Percentiles rank a stretch among this genome's conserved stretches.
phyloP scores from a whole-genome alignment of 1,140 invertebrate species.

The Drosophila miranda region DNA sequence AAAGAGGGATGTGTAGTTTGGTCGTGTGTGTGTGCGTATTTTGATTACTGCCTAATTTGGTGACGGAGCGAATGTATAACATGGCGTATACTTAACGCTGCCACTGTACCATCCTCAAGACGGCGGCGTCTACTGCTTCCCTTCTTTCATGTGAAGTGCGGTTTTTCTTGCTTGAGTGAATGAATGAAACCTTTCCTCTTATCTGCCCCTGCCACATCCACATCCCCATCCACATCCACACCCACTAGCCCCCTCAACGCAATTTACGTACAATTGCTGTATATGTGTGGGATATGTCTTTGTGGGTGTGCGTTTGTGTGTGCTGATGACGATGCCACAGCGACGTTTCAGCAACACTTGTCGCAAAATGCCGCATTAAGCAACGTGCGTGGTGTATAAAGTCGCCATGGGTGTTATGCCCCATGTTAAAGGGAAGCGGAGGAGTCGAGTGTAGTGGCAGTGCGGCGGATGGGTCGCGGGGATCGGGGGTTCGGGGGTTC shows the following conservation, averaged over 20 bases:
- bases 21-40: slow-evolving; percentile 57
- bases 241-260: slow-evolving; percentile 20
- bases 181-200: slow-evolving; percentile 64
- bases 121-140: slow-evolving; percentile 58
- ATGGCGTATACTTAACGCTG: slow-evolving; percentile 74
- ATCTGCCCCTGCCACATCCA: slow-evolving; percentile 28
- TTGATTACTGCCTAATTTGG: slow-evolving; percentile 80
- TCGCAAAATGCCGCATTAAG: slow-evolving; percentile 79
- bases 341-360: slow-evolving; percentile 76
- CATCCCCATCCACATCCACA: not conserved
- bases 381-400: slow-evolving; percentile 76
- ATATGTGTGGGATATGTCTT: slow-evolving; percentile 9
- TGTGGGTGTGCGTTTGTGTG: slow-evolving; percentile 33
- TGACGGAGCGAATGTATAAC: slow-evolving; percentile 60
- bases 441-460: slow-evolving; percentile 10
- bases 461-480: no score
- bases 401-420: slow-evolving; percentile 56
- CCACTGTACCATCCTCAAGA: slow-evolving; percentile 17
- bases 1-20: slow-evolving; percentile 11
- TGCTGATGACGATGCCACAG: slow-evolving; percentile 69
- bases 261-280: slow-evolving; percentile 73
- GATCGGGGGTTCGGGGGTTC: not conserved
- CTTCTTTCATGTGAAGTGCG: slow-evolving; percentile 70
- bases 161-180: slow-evolving; percentile 76
- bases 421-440: slow-evolving; percentile 39